A percentile compares a stretch with the other conserved stretches of the same genome.
Conservation (phyloP, 2,113 vertebrate species). For the Polypterus senegalus region DNA sequence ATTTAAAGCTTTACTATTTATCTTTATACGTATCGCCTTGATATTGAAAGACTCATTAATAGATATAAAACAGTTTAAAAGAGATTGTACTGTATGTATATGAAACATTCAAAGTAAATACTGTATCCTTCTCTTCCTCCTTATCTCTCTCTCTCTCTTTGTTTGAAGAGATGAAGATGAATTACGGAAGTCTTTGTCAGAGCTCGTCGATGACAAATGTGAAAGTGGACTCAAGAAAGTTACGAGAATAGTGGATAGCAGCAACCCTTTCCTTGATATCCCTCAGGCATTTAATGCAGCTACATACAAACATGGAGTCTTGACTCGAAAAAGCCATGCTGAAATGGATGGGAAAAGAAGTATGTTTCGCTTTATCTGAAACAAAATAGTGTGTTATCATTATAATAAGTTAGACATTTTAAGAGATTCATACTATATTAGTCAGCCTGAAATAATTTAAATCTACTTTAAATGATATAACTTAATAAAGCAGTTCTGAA, state of each 20-base stretch:
- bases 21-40: no score
- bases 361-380: constrained; percentile 46
- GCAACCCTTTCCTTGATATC: constrained; percentile 90
- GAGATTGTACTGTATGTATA: no score
- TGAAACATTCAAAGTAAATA: background rate
- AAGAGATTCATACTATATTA: no score
- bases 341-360: constrained; percentile 96
- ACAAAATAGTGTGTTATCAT: no score
- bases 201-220: constrained; percentile 89
- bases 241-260: constrained; percentile 81
- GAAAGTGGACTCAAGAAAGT: constrained; percentile 77
- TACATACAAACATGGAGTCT: constrained; percentile 88
- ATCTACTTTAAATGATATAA: no score
- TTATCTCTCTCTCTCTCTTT: constrained; percentile 26
- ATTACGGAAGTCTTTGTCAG: constrained; percentile 87
- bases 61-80: no score
- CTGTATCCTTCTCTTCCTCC: background rate
- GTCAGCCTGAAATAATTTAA: no score
- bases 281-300: constrained; percentile 75
- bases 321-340: constrained; percentile 85
- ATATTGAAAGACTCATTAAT: no score
- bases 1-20: no score
- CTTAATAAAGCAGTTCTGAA: no score
- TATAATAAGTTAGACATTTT: no score
- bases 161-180: constrained; percentile 83